These are phyloP conservation scores for Eurosta solidaginis DNA, from an alignment of 1,140 invertebrate genomes.

Conservation along the genomic window DNA sequence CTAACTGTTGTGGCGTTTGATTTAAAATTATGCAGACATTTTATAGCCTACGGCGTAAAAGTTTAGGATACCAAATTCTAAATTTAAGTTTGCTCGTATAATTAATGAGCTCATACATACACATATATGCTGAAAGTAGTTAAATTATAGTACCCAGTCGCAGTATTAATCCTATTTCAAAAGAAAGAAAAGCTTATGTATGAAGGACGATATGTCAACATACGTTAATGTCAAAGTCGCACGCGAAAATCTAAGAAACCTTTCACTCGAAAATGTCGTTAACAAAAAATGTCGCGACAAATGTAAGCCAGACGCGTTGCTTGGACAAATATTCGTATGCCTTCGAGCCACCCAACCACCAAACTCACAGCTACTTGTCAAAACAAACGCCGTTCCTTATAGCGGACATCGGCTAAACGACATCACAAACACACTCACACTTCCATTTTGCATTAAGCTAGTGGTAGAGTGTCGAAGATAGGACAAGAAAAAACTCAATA, in stretches of 20 bases:
- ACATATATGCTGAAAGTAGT: too few relatives aligned
- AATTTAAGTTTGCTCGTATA: too few relatives aligned
- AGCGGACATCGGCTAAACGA: background rate
- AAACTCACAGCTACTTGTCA: too few relatives aligned
- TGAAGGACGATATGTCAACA: slow-evolving; percentile 34
- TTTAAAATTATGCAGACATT: too few relatives aligned
- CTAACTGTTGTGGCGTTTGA: too few relatives aligned
- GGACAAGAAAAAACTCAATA: background rate
- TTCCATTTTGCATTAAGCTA: too few relatives aligned
- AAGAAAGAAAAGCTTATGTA: slow-evolving; percentile 30
- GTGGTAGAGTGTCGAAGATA: background rate
- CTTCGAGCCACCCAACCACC: background rate
- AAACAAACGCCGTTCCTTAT: too few relatives aligned
- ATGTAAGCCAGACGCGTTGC: background rate
- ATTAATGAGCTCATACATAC: too few relatives aligned
- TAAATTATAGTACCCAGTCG: too few relatives aligned
- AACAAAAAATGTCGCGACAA: slow-evolving; percentile 23
- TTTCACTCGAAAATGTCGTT: slow-evolving; percentile 32
- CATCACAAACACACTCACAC: too few relatives aligned
- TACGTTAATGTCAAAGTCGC: slow-evolving; percentile 35
- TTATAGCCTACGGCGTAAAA: too few relatives aligned
- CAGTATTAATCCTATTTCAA: background rate
- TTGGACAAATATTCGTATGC: background rate
- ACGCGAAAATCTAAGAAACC: slow-evolving; percentile 32
- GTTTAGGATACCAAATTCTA: too few relatives aligned